Conservation (phyloP, 1,140 invertebrate species). For the Calephelis nemesis region DNA sequence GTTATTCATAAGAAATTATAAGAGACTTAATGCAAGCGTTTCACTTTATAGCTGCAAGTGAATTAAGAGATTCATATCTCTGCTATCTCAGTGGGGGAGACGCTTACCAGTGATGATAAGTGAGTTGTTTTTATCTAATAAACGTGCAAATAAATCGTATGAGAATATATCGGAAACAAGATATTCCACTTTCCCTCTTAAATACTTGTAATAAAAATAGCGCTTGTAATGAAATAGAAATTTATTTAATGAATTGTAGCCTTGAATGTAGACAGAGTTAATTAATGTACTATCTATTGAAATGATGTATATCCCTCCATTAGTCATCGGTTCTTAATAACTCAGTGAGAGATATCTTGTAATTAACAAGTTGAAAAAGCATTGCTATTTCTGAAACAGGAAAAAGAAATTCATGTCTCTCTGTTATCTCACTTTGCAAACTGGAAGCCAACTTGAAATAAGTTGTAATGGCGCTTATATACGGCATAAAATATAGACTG, state of each 20-base stretch:
- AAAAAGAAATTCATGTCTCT: too few relatives aligned
- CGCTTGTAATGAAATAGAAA: constrained; percentile 8
- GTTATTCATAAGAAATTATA: constrained; percentile 5
- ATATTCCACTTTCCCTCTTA: constrained; percentile 7
- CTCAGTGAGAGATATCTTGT: too few relatives aligned
- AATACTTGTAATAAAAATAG: background rate
- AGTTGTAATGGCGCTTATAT: too few relatives aligned
- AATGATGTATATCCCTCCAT: too few relatives aligned
- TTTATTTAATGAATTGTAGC: background rate
- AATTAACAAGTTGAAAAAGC: too few relatives aligned
- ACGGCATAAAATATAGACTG: too few relatives aligned
- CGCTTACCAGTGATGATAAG: constrained; percentile 7
- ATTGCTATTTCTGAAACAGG: too few relatives aligned
- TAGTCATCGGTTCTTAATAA: too few relatives aligned
- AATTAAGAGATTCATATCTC: constrained; percentile 15
- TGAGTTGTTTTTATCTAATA: constrained; percentile 18
- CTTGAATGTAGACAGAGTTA: too few relatives aligned
- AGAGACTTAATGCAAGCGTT: constrained; percentile 1
- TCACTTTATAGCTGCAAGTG: constrained; percentile 4
- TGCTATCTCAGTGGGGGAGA: constrained; percentile 5
- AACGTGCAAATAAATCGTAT: constrained; percentile 10
- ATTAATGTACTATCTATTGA: too few relatives aligned
- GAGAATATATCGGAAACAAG: constrained; percentile 11
- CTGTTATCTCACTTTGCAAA: too few relatives aligned
- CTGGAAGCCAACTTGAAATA: too few relatives aligned